Evolutionary conservation across 2,888 invertebrate species (phyloP).

Genomic region (Philereme transversata): DNA sequence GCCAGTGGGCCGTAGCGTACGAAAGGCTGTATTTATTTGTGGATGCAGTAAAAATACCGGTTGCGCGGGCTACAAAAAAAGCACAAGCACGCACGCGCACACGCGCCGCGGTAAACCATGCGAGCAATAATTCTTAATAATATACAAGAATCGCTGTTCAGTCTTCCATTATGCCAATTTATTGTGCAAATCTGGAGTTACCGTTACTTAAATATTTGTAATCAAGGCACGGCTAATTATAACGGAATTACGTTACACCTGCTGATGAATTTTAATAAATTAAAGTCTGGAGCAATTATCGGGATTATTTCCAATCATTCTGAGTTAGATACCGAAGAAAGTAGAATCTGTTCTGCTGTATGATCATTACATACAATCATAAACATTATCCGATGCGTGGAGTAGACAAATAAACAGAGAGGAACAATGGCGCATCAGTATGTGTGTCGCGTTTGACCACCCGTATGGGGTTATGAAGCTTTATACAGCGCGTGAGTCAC

Average conservation of each 20-base stretch:
- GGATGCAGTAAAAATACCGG: slow-evolving; percentile 56
- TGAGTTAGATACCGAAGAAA: background rate
- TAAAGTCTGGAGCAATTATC: slow-evolving; percentile 1
- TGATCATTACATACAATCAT: slow-evolving; percentile 1
- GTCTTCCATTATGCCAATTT: slow-evolving; percentile 33
- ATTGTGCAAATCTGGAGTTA: slow-evolving; percentile 42
- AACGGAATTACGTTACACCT: slow-evolving; percentile 48
- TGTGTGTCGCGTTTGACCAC: slow-evolving; percentile 47
- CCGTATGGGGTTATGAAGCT: slow-evolving; percentile 44
- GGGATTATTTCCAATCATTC: slow-evolving; percentile 10
- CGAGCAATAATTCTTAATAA: slow-evolving; percentile 45
- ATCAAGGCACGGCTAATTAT: slow-evolving; percentile 44
- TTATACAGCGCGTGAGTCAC: slow-evolving; percentile 49
- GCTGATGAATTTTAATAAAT: slow-evolving; percentile 40
- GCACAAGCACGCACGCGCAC: slow-evolving; percentile 37
- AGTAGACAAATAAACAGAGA: slow-evolving; percentile 24
- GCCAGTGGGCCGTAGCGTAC: slow-evolving; percentile 48
- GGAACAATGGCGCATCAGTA: slow-evolving; percentile 34
- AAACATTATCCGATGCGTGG: slow-evolving; percentile 11
- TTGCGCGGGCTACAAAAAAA: slow-evolving; percentile 45
- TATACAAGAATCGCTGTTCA: slow-evolving; percentile 32
- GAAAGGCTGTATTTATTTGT: slow-evolving; percentile 54
- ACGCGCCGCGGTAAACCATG: slow-evolving; percentile 36
- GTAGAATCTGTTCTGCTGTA: background rate
- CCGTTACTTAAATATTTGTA: slow-evolving; percentile 39